A percentile compares a stretch with the other conserved stretches of the same genome.
Evolutionary conservation across 2,113 vertebrate genomes (phyloP).

Genomic region (Panurus biarmicus): DNA sequence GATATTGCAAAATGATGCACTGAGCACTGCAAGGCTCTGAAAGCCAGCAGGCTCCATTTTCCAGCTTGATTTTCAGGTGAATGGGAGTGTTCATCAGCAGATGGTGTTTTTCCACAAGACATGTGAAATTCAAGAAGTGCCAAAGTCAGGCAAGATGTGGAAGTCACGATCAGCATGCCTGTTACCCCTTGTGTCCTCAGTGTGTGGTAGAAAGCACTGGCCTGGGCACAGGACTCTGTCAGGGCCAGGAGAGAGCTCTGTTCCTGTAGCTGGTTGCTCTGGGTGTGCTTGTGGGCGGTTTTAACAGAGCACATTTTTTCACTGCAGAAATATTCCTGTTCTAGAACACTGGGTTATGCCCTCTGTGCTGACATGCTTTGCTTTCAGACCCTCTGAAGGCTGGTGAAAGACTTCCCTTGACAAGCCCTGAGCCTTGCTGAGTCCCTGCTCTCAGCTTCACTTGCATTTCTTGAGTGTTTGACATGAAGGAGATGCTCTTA

Average conservation of each 20-base stretch:
- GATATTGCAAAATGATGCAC: not conserved
- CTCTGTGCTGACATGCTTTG: not conserved
- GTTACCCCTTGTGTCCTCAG: not conserved
- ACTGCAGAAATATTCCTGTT: not conserved
- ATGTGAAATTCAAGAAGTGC: not conserved
- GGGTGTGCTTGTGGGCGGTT: not conserved
- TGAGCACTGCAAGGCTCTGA: not conserved
- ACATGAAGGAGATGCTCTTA: not conserved
- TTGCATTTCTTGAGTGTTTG: not conserved
- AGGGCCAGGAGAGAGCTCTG: not conserved
- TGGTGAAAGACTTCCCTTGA: not conserved
- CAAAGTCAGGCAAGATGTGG: not conserved
- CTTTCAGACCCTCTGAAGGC: not conserved
- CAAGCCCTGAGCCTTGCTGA: not conserved
- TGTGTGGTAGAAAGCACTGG: not conserved
- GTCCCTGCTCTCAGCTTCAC: not conserved
- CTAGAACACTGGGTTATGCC: not conserved
- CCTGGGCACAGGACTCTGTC: not conserved
- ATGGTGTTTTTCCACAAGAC: not conserved
- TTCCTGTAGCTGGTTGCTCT: not conserved
- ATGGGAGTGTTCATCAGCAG: not conserved
- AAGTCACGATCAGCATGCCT: fast-evolving
- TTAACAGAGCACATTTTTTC: not conserved
- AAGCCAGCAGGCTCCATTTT: not conserved
- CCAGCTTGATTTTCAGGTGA: not conserved